Percentiles rank a stretch among this genome's conserved stretches.
phyloP scores from a whole-genome alignment of 1,140 invertebrate genomes.

The Drosophila nikananu region DNA sequence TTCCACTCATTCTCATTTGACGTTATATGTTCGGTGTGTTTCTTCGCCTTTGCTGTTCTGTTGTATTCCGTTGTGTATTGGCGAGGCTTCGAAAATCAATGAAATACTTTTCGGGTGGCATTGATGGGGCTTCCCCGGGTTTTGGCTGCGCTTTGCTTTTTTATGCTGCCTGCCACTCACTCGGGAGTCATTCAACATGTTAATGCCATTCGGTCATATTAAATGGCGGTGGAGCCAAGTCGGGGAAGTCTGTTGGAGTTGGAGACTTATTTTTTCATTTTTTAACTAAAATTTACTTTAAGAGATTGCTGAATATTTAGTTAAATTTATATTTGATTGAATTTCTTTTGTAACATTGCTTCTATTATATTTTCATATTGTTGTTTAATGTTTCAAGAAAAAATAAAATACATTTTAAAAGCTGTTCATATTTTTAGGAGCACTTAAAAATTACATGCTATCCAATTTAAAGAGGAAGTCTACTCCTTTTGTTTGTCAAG shows the following conservation, averaged over 20 bases:
- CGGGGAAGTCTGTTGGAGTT: not conserved
- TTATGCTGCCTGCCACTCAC: slow-evolving; percentile 59
- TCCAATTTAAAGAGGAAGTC: not conserved
- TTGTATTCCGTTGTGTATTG: slow-evolving; percentile 57
- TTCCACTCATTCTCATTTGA: slow-evolving; percentile 46
- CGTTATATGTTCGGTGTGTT: slow-evolving; percentile 22
- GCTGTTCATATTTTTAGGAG: not conserved
- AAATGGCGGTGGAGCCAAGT: slow-evolving; percentile 37
- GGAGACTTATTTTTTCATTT: not conserved
- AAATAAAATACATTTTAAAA: not conserved
- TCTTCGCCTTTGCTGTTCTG: slow-evolving; percentile 20
- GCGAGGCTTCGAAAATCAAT: slow-evolving; percentile 81
- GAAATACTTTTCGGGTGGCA: slow-evolving; percentile 84
- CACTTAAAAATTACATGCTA: not conserved
- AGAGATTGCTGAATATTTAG: no score
- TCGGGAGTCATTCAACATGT: slow-evolving; percentile 67
- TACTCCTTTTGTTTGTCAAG: not conserved
- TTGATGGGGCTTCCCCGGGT: slow-evolving; percentile 72
- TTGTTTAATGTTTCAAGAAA: not conserved
- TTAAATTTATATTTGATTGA: no score
- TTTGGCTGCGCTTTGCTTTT: slow-evolving; percentile 78
- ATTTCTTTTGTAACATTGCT: no score
- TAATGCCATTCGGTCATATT: slow-evolving; percentile 60
- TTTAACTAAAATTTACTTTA: not conserved
- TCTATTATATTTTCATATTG: not conserved